Conservation (phyloP, 2,113 vertebrate genomes). For the Polypterus bichir region DNA sequence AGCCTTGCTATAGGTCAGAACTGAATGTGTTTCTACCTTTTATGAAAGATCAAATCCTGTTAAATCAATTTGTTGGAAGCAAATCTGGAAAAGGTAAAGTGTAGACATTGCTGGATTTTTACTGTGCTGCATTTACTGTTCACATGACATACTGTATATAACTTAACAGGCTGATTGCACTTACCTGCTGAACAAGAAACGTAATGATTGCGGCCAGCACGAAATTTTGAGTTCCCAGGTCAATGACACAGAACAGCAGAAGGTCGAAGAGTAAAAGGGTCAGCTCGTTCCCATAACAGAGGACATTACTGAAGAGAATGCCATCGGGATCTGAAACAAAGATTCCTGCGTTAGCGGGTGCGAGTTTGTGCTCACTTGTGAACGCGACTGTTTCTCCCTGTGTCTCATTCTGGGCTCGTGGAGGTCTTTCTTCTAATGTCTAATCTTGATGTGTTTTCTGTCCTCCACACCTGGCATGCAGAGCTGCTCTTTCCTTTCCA, state of each 20-base stretch:
- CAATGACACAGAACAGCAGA: conserved; percentile 13
- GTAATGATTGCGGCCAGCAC: conserved; percentile 8
- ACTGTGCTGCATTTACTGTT: not conserved
- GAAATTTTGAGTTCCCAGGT: conserved; percentile 12
- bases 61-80: not conserved
- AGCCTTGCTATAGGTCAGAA: too few species aligned
- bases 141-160: not conserved
- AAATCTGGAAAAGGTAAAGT: not conserved
- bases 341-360: not conserved
- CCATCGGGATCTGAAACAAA: conserved; percentile 14
- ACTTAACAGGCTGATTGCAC: not conserved
- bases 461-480: too few species aligned
- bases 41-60: too few species aligned
- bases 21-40: too few species aligned
- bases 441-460: too few species aligned
- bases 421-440: too few species aligned
- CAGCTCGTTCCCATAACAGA: conserved; percentile 21
- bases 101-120: not conserved
- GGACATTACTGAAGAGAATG: conserved; percentile 9
- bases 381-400: too few species aligned
- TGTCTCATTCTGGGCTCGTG: too few species aligned
- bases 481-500: too few species aligned
- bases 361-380: too few species aligned
- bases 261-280: conserved; percentile 13
- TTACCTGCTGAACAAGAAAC: conserved; percentile 17